Evolutionary conservation across 2,797 vertebrate species (phyloP), one percentile per base, ranked within the genome.

Genomic region (Esox lucius): DNA sequence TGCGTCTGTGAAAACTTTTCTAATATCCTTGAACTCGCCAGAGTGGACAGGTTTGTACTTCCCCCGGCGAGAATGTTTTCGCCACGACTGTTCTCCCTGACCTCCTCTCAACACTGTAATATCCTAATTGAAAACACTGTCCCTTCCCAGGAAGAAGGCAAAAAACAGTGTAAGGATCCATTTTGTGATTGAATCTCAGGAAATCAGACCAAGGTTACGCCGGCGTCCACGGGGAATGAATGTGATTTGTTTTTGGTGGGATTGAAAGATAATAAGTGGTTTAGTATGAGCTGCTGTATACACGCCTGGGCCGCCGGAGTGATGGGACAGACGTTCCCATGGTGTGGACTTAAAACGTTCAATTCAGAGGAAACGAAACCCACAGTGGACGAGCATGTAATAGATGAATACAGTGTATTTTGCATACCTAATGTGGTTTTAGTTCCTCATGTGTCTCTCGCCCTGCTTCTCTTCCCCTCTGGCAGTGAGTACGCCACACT

Each of bases 401-500:
- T 56, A n/a, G 7, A 22, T 56, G 19, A 19, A 8, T 7, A 5
- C 8, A 56, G 7, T 56, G 53, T n/a, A 56, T 56, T 56, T 56
- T 19, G 7, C 53, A 51, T 51, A 17, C 16, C 19, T 7, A 51
- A 56, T 56, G 8, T 56, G n/a, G 53, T 22, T 56, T 56, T 56
- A 17, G 53, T 42, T 16, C n/a, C 35, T 42, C 24, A 11, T 26
- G 22, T 24, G 15, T 67, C 65, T 35, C 65, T 39, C 19, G n/a
- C 66, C 42, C 66, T 31, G 42, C 28, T 46, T 74, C 19, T 80
- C 48, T 48, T 11, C 73, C 49, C 77, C 13, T 81, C 49, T 78
- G 33, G 74, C 83, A 98, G 97, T 96, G 84, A 95, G 94, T 88
- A 97, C 96, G 0, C 97, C 97, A 0, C 97, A 98, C 87, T 98